phyloP scores from a whole-genome alignment of 2,888 invertebrate genomes.

The Chalcis sispes region DNA sequence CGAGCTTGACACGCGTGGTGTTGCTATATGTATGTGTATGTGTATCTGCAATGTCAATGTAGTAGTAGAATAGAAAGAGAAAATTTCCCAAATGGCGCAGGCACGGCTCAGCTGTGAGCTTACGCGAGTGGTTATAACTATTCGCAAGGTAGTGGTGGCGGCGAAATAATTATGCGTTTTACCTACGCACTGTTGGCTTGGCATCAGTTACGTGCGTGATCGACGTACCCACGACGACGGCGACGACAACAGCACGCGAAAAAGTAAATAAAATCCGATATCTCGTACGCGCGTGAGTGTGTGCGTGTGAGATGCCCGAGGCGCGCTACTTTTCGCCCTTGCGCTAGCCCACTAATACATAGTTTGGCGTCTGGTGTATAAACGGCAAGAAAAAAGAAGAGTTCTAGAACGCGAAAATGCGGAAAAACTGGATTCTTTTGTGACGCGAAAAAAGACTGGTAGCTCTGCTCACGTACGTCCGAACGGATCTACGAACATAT shows the following conservation, averaged over 20 bases:
- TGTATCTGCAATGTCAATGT: background rate
- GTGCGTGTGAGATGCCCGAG: slow-evolving; percentile 22
- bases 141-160: background rate
- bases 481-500: background rate
- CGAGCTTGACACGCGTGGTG: slow-evolving; percentile 53
- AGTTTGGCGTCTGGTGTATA: background rate
- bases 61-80: slow-evolving; percentile 21
- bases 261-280: slow-evolving; percentile 26
- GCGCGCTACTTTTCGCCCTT: slow-evolving; percentile 32
- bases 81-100: slow-evolving; percentile 72
- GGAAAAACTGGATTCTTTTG: slow-evolving; percentile 45
- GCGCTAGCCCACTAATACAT: background rate
- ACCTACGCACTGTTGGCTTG: background rate
- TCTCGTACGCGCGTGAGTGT: background rate
- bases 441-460: slow-evolving; percentile 8
- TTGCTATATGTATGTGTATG: background rate
- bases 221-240: background rate
- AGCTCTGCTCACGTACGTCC: background rate
- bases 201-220: background rate
- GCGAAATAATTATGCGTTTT: slow-evolving; percentile 16
- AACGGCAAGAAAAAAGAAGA: background rate
- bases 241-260: background rate
- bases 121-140: slow-evolving; percentile 41
- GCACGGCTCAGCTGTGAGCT: slow-evolving; percentile 73
- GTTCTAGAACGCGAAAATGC: slow-evolving; percentile 34